phyloP scores from a whole-genome alignment of 2,113 vertebrate genomes.

The Larimichthys polyactis region DNA sequence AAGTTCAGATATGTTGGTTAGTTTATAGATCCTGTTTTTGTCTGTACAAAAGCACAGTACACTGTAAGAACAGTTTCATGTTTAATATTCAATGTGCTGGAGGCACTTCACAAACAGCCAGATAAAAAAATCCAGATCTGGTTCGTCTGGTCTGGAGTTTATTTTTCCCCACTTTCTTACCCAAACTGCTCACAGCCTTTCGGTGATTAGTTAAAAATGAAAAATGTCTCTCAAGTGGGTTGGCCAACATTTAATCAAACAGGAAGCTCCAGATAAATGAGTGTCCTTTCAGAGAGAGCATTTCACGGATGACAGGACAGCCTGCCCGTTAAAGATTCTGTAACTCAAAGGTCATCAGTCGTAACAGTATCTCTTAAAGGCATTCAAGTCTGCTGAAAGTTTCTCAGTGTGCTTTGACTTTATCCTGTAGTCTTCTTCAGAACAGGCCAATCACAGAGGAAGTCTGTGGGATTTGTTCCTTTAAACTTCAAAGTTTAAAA shows the following conservation, averaged over 20 bases:
- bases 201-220: conserved; percentile 10
- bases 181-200: neutral
- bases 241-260: conserved; percentile 37
- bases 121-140: neutral
- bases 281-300: neutral
- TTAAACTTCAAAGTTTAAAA: neutral
- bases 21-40: neutral
- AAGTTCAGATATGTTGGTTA: neutral
- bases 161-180: neutral
- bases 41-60: neutral
- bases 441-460: neutral
- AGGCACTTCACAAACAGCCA: neutral
- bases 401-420: neutral
- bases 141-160: neutral
- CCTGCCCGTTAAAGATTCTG: conserved; percentile 13
- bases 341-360: conserved; percentile 38
- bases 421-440: neutral
- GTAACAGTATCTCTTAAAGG: neutral
- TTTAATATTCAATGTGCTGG: neutral
- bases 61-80: neutral
- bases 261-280: conserved; percentile 5
- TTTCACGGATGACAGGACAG: conserved; percentile 17
- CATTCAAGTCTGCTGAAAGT: neutral
- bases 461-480: neutral
- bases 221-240: conserved; percentile 7